phyloP scores from a whole-genome alignment of 2,113 vertebrate genomes.

The Cygnus atratus region DNA sequence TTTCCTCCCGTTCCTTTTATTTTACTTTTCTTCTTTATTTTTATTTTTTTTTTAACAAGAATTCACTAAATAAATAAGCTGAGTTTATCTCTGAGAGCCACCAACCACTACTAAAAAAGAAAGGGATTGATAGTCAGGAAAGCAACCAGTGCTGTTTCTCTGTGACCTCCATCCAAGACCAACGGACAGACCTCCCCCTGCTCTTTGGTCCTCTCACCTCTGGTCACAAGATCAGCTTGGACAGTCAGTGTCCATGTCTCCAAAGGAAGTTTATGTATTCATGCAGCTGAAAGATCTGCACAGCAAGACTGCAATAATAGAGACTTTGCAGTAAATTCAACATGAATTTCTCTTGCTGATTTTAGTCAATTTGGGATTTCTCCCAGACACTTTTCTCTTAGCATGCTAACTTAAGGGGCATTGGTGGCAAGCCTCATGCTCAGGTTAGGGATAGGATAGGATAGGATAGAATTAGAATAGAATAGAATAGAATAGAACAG shows the following conservation, averaged over 20 bases:
- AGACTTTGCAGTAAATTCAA: neutral
- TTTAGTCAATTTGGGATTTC: neutral
- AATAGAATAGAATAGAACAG: no score
- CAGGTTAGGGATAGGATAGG: neutral
- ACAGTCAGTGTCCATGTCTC: neutral
- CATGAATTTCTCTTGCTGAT: neutral
- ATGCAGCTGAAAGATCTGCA: neutral
- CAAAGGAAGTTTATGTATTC: neutral
- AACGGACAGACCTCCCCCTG: neutral
- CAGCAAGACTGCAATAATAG: neutral
- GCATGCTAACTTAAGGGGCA: neutral
- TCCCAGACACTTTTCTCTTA: neutral
- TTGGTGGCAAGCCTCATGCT: neutral
- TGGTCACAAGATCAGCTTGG: neutral
- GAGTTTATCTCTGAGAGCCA: neutral
- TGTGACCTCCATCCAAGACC: neutral
- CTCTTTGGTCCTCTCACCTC: neutral
- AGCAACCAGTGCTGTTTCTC: neutral
- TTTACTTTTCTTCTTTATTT: neutral
- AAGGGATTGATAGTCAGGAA: neutral
- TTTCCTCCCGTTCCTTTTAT: neutral
- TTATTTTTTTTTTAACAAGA: neutral
- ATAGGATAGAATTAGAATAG: no score
- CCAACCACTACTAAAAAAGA: neutral
- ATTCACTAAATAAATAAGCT: neutral